These are phyloP conservation scores for Mugil cephalus DNA, from an alignment of 2,113 vertebrate species.

Conservation along the genomic window DNA sequence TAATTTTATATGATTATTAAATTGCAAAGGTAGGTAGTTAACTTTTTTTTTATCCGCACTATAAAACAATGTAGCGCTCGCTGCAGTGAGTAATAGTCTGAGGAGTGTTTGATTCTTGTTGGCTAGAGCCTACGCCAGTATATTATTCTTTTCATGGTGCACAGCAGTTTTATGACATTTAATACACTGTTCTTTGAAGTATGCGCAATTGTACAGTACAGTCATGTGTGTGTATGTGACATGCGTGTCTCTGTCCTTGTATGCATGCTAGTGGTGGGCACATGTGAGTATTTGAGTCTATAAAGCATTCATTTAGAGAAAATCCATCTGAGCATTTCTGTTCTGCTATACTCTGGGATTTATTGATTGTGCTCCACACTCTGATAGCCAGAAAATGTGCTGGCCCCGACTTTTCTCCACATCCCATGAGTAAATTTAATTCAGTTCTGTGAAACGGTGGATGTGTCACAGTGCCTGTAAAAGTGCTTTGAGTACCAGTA, in stretches of 20 bases:
- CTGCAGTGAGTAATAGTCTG: constrained; percentile 26
- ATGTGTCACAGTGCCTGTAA: background rate
- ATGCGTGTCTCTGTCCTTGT: background rate
- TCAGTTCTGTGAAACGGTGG: background rate
- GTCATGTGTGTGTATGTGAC: background rate
- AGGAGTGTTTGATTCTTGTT: background rate
- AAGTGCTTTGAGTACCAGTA: constrained; percentile 8
- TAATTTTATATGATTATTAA: constrained; percentile 3
- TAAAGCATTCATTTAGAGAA: constrained; percentile 47
- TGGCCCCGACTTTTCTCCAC: constrained; percentile 36
- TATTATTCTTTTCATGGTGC: constrained; percentile 30
- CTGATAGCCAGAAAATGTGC: constrained; percentile 45
- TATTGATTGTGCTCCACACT: constrained; percentile 52
- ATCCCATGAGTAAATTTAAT: constrained; percentile 24
- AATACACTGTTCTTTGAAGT: constrained; percentile 38
- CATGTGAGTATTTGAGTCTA: constrained; percentile 17
- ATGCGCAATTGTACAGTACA: background rate
- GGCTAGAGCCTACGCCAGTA: background rate
- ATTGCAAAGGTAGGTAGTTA: constrained; percentile 4
- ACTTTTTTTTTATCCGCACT: background rate
- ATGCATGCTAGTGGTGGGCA: background rate
- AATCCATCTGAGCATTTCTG: constrained; percentile 40
- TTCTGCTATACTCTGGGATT: constrained; percentile 20
- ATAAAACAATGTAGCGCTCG: constrained; percentile 11
- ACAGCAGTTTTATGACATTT: constrained; percentile 42